A percentile compares a stretch with the other conserved stretches of the same genome.
Evolutionary conservation across 2,797 vertebrate genomes (phyloP).

Genomic region (Acestrorhynchus altus): DNA sequence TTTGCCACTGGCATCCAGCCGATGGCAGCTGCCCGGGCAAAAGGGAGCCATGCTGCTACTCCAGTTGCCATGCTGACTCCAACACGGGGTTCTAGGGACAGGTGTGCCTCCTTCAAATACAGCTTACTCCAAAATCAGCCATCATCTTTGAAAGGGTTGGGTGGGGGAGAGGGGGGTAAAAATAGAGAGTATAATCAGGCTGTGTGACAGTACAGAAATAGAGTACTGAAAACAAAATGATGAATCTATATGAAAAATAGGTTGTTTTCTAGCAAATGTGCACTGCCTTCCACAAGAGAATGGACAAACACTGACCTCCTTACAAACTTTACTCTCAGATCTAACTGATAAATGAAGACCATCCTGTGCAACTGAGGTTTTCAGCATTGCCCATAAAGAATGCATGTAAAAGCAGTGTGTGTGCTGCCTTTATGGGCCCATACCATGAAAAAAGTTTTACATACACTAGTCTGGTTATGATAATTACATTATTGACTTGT

Average conservation of each 20-base stretch:
- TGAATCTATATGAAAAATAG: background rate
- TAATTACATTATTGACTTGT: no score
- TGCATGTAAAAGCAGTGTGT: background rate
- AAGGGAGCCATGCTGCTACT: conserved; percentile 96
- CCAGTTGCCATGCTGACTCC: conserved; percentile 89
- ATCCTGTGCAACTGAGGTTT: background rate
- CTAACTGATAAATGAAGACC: background rate
- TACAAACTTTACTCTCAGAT: background rate
- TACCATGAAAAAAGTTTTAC: no score
- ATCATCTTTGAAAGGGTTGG: conserved; percentile 76
- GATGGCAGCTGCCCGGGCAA: conserved; percentile 95
- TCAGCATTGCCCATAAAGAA: background rate
- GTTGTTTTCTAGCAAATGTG: background rate
- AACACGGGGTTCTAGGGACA: conserved; percentile 52
- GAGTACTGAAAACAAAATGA: background rate
- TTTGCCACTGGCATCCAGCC: conserved; percentile 99
- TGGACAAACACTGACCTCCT: background rate
- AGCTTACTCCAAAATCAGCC: conserved; percentile 69
- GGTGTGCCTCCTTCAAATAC: conserved; percentile 64
- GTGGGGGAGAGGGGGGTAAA: conserved; percentile 5
- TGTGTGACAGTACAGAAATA: background rate
- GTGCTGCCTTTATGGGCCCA: no score
- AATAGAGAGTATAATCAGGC: conserved; percentile 30
- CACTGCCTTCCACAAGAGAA: background rate
- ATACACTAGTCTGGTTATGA: no score